Conservation (phyloP, 2,888 invertebrate species). For the Cordilura impudica region DNA sequence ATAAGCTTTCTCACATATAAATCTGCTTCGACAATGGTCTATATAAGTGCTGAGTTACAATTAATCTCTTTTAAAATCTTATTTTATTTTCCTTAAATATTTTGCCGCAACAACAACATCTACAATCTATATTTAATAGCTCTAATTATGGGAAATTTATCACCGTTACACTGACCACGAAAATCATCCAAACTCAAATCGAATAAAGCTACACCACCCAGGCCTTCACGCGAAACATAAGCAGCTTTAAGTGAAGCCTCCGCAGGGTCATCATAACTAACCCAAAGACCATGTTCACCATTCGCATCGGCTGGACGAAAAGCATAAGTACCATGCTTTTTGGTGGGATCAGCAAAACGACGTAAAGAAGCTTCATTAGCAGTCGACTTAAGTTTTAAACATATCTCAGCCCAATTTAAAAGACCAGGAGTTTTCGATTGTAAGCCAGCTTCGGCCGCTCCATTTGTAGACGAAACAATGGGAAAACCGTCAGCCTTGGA, state of each 20-base stretch:
- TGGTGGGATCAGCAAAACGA: slow-evolving; percentile 84
- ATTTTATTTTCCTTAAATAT: no score
- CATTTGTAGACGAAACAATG: slow-evolving; percentile 82
- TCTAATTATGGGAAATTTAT: slow-evolving; percentile 87
- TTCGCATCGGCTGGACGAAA: slow-evolving; percentile 84
- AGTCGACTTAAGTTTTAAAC: slow-evolving; percentile 84
- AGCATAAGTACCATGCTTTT: slow-evolving; percentile 87
- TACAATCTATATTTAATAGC: slow-evolving; percentile 83
- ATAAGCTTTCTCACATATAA: no score
- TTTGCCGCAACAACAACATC: neutral
- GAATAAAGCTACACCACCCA: slow-evolving; percentile 87
- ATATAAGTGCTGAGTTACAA: no score
- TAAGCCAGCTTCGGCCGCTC: slow-evolving; percentile 84
- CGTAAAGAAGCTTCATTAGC: slow-evolving; percentile 82
- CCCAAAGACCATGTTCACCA: slow-evolving; percentile 86
- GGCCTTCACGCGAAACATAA: slow-evolving; percentile 84
- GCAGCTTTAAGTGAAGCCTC: slow-evolving; percentile 88
- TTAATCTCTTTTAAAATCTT: no score
- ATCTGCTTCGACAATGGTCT: no score
- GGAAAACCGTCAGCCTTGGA: slow-evolving; percentile 88
- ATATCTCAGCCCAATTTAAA: slow-evolving; percentile 88
- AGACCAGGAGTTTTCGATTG: slow-evolving; percentile 85
- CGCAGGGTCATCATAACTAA: slow-evolving; percentile 89
- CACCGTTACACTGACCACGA: slow-evolving; percentile 87
- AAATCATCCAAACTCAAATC: slow-evolving; percentile 90